phyloP scores from a whole-genome alignment of 2,113 vertebrate species.

The Sus scrofa region DNA sequence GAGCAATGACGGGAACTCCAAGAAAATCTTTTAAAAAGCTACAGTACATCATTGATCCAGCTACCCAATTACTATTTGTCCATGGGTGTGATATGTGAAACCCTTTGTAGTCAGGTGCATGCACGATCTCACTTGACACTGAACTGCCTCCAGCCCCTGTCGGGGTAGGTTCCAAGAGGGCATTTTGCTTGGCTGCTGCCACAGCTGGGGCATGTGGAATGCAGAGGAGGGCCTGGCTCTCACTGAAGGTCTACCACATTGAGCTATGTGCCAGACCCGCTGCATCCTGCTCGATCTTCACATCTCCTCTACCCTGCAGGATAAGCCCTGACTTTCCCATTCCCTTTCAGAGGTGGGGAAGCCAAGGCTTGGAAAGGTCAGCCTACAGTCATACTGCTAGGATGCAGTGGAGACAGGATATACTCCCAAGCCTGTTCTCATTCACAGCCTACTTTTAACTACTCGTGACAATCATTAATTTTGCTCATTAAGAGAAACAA shows the following conservation, averaged over 20 bases:
- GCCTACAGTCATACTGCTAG: neutral
- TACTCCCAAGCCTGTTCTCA: neutral
- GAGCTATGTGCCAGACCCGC: neutral
- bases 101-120: neutral
- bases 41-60: neutral
- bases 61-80: neutral
- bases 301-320: neutral
- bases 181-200: neutral
- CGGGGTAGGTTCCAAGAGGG: neutral
- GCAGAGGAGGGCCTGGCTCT: neutral
- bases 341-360: neutral
- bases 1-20: too few species aligned
- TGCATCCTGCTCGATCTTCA: neutral
- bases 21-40: neutral
- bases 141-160: neutral
- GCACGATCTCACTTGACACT: neutral
- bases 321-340: neutral
- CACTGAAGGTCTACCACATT: neutral
- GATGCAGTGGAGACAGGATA: neutral
- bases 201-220: rapidly evolving
- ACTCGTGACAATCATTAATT: neutral
- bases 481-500: neutral
- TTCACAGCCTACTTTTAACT: neutral
- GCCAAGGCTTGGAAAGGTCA: neutral
- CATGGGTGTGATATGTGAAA: neutral